phyloP scores from a whole-genome alignment of 1,140 invertebrate species.

The Megathymus violae region DNA sequence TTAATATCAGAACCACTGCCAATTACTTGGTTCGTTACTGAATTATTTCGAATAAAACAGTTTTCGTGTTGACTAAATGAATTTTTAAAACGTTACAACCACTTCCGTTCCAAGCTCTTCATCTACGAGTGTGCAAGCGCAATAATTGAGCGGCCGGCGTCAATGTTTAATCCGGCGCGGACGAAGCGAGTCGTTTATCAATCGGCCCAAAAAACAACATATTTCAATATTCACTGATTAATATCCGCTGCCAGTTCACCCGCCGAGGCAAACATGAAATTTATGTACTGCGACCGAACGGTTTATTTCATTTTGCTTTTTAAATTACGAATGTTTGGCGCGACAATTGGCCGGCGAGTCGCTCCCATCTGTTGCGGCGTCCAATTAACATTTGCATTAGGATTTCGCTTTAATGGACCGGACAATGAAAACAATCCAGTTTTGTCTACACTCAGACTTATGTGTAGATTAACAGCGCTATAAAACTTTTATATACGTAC shows the following conservation, averaged over 20 bases:
- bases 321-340: conserved; percentile 80
- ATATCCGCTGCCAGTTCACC: conserved; percentile 79
- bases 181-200: conserved; percentile 77
- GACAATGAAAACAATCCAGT: conserved; percentile 29
- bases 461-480: conserved; percentile 25
- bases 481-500: conserved; percentile 13
- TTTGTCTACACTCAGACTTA: conserved; percentile 31
- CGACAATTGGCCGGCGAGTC: conserved; percentile 76
- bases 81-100: background rate
- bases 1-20: background rate
- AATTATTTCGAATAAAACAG: background rate
- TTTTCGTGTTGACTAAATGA: background rate
- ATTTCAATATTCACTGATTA: conserved; percentile 84
- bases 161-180: conserved; percentile 75
- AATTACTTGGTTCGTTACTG: background rate
- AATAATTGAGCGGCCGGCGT: conserved; percentile 76
- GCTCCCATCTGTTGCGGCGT: conserved; percentile 74
- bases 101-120: conserved; percentile 21
- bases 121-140: conserved; percentile 38
- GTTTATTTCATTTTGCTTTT: conserved; percentile 82
- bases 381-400: conserved; percentile 79
- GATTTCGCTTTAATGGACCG: conserved; percentile 47
- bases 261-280: conserved; percentile 80
- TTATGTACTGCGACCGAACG: conserved; percentile 81
- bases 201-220: conserved; percentile 82